Percentiles rank a stretch among this genome's conserved stretches.
Conservation (phyloP, 2,797 vertebrate species). For the Gobio occitaniae region DNA sequence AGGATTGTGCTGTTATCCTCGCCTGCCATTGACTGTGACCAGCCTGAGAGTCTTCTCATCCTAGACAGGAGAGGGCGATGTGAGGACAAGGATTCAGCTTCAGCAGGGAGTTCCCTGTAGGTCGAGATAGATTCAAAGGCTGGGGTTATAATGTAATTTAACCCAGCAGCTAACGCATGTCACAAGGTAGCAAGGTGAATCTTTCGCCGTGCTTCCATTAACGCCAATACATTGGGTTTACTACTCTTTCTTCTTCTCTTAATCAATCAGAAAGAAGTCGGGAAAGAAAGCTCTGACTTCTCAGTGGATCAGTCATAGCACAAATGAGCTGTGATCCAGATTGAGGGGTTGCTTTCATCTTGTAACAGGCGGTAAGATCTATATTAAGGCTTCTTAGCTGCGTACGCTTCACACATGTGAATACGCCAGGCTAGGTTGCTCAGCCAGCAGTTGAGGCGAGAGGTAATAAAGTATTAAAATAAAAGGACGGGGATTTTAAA, state of each 20-base stretch:
- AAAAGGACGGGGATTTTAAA: slow-evolving; percentile 34
- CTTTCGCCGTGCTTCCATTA: slow-evolving; percentile 37
- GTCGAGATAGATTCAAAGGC: background rate
- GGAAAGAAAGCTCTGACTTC: slow-evolving; percentile 40
- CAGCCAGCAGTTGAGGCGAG: slow-evolving; percentile 19
- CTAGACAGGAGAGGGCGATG: slow-evolving; percentile 77
- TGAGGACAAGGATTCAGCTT: slow-evolving; percentile 64
- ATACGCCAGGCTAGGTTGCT: slow-evolving; percentile 25
- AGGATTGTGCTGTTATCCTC: slow-evolving; percentile 47
- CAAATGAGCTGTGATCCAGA: slow-evolving; percentile 64
- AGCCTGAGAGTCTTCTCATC: slow-evolving; percentile 28
- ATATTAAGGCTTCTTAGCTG: slow-evolving; percentile 63
- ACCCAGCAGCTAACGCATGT: slow-evolving; percentile 33
- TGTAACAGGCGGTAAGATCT: slow-evolving; percentile 60
- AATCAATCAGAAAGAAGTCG: slow-evolving; percentile 35
- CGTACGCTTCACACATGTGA: slow-evolving; percentile 45
- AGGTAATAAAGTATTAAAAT: slow-evolving; percentile 42
- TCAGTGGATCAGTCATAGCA: slow-evolving; percentile 52
- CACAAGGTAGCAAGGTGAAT: slow-evolving; percentile 23
- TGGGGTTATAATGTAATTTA: slow-evolving; percentile 25
- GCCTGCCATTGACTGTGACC: slow-evolving; percentile 25
- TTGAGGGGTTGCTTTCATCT: slow-evolving; percentile 61
- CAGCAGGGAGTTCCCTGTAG: background rate
- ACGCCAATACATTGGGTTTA: slow-evolving; percentile 15
- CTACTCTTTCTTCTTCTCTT: slow-evolving; percentile 31